phyloP scores from a whole-genome alignment of 2,113 vertebrate species.

The Motacilla tschutschensis region DNA sequence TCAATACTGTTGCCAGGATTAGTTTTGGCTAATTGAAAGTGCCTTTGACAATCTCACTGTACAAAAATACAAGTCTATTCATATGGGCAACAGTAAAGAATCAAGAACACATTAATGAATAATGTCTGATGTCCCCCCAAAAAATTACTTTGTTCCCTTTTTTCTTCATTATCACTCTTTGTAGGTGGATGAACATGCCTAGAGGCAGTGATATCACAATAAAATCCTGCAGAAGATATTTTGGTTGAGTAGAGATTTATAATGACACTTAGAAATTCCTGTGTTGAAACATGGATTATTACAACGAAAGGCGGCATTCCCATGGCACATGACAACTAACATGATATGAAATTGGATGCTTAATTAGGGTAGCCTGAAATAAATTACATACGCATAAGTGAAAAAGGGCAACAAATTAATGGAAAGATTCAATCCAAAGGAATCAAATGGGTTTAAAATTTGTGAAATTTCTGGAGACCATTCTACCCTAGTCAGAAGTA shows the following conservation, averaged over 20 bases:
- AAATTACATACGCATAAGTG: background rate
- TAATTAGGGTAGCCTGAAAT: background rate
- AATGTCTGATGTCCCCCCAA: background rate
- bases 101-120: background rate
- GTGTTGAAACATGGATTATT: background rate
- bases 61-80: background rate
- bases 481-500: background rate
- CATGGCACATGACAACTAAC: background rate
- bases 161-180: background rate
- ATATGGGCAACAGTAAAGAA: background rate
- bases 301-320: background rate
- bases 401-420: background rate
- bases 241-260: background rate
- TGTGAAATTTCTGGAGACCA: background rate
- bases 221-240: background rate
- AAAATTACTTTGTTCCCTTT: background rate
- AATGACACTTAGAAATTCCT: background rate
- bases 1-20: background rate
- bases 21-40: background rate
- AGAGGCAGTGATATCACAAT: background rate
- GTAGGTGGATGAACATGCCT: background rate
- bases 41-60: background rate
- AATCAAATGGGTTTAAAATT: background rate
- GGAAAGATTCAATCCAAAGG: background rate
- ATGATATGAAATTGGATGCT: background rate